Base-by-base conservation (phyloP, 1,140 invertebrate genomes). In the Scaptomyza montana region DNA sequence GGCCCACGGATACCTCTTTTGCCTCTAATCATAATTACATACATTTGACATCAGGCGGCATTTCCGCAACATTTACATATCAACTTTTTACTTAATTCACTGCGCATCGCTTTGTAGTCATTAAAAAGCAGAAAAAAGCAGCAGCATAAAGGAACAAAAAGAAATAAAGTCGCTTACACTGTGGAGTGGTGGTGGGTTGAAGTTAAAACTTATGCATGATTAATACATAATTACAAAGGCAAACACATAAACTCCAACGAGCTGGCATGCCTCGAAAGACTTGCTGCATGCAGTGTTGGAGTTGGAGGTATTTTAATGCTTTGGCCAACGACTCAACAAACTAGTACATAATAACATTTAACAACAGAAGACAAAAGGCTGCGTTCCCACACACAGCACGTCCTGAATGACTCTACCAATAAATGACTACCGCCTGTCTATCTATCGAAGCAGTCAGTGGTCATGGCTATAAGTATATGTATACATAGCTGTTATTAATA, bases 211-310 rank as follows among this genome's bases (percentile, higher is more conserved):
- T 87, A 89, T 87, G 84, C 84, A 89, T 89, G 84, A 89, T 89
- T 89, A 89, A 89, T 89, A 84, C 79, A 77, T 89, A 89, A 89
- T 89, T 89, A 89, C 80, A 71, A 89, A 89, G 85, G 50, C 80
- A 89, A 89, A 89, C 84, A 74, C 85, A 89, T 89, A 89, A 89
- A 89, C 84, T 84, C 77, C 51, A 51, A 43, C 59, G 21, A 49
- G 47, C 47, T 49, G 47, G 47, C 47, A 25, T 54, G 28, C 13
- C 13, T 39, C 8, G 36, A 7, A n/a, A 9, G 12, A 12, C 6
- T 21, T 25, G 21, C 21, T 25, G 21, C 9, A 2, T 7, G 10
- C 19, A 7, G 5, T 13, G 13, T 13, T 10, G 25, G 25, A 21
- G 30, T 33, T 1, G 10, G 49, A n/a, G 28, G 25, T 53, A 74